Evolutionary conservation across 2,888 invertebrate genomes (phyloP).

Genomic region (Zhuqinia jingwanae): DNA sequence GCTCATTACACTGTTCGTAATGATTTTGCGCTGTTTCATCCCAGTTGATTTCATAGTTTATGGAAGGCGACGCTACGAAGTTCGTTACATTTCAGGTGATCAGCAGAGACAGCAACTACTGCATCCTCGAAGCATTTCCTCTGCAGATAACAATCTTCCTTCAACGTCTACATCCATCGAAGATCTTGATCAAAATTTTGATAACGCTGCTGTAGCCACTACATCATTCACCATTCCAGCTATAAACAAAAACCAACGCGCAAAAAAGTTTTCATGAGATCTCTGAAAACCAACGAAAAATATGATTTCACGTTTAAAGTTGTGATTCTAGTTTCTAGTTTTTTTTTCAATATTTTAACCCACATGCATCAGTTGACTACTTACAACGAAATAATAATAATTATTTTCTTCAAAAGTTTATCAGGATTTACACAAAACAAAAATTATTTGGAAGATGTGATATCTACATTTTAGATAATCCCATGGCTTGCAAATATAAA

Average conservation of each 20-base stretch:
- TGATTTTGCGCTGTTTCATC: conserved; percentile 61
- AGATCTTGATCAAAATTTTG: not conserved
- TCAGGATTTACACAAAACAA: too few relatives aligned
- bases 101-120: not conserved
- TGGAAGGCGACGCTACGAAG: conserved; percentile 37
- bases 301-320: not conserved
- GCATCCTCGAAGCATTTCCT: not conserved
- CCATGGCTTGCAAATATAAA: too few relatives aligned
- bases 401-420: too few relatives aligned
- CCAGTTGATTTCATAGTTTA: conserved; percentile 63
- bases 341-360: too few relatives aligned
- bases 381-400: too few relatives aligned
- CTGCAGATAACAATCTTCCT: not conserved
- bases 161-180: conserved; percentile 19
- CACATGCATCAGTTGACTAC: too few relatives aligned
- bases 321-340: not conserved
- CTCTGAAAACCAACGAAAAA: not conserved
- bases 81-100: not conserved
- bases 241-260: not conserved
- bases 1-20: conserved; percentile 48
- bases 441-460: too few relatives aligned
- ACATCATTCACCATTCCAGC: conserved; percentile 25
- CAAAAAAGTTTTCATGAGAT: conserved; percentile 14
- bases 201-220: not conserved
- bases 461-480: too few relatives aligned